Evolutionary conservation across 2,113 vertebrate genomes (phyloP).

Genomic region (Neoarius graeffei): DNA sequence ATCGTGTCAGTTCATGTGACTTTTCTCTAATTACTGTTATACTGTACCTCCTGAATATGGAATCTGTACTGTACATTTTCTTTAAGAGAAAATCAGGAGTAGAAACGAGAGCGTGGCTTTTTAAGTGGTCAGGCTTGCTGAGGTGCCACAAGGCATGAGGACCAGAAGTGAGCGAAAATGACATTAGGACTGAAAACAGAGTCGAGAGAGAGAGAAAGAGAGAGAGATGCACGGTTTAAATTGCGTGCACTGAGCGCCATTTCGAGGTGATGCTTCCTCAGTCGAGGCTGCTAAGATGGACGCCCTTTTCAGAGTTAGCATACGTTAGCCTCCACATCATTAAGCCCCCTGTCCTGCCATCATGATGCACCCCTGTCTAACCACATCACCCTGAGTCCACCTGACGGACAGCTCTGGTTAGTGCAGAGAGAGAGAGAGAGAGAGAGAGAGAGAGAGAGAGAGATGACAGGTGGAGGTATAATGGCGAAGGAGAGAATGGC

Average conservation of each 20-base stretch:
- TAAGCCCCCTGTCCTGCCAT: slow-evolving; percentile 46
- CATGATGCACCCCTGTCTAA: slow-evolving; percentile 46
- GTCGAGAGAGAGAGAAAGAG: slow-evolving; percentile 10
- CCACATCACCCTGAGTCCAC: slow-evolving; percentile 56
- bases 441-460: slow-evolving; percentile 74
- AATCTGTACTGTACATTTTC: background rate
- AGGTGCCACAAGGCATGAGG: slow-evolving; percentile 17
- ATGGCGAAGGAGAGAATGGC: slow-evolving; percentile 72
- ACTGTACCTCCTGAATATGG: background rate
- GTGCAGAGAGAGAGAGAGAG: slow-evolving; percentile 62
- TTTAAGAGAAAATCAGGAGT: background rate
- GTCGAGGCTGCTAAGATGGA: slow-evolving; percentile 69
- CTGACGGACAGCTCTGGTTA: slow-evolving; percentile 76
- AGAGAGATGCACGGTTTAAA: slow-evolving; percentile 47
- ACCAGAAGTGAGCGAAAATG: slow-evolving; percentile 25
- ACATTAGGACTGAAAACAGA: slow-evolving; percentile 39
- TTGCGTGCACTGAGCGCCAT: slow-evolving; percentile 40
- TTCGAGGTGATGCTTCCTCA: slow-evolving; percentile 50
- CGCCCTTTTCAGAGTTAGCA: slow-evolving; percentile 61
- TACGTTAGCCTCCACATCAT: slow-evolving; percentile 67
- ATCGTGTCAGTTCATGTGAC: background rate
- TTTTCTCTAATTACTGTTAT: background rate
- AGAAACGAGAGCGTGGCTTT: background rate
- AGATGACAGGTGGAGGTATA: slow-evolving; percentile 81
- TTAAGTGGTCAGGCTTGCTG: background rate